Conservation (phyloP, 2,113 vertebrate species). For the Lonchura striata region DNA sequence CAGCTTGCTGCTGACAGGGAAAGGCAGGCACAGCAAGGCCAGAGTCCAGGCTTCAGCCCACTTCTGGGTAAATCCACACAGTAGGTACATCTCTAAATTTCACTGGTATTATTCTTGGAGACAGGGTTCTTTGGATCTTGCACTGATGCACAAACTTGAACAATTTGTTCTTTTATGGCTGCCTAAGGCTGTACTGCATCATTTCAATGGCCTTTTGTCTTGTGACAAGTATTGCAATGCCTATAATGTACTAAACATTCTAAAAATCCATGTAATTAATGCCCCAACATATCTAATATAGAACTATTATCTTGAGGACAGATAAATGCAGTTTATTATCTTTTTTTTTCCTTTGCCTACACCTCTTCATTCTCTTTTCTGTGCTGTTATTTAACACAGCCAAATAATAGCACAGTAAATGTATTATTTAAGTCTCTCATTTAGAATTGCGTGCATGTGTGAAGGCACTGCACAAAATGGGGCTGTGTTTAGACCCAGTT, state of each 20-base stretch:
- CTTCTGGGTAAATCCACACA: background rate
- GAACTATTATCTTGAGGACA: slow-evolving; percentile 52
- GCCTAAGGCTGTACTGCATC: slow-evolving; percentile 55
- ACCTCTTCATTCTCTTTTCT: slow-evolving; percentile 48
- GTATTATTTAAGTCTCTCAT: slow-evolving; percentile 29
- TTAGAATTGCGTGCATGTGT: background rate
- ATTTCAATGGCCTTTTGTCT: slow-evolving; percentile 65
- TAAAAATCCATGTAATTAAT: slow-evolving; percentile 56
- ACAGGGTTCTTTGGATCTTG: slow-evolving; percentile 9
- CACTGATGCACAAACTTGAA: slow-evolving; percentile 47
- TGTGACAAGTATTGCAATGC: slow-evolving; percentile 47
- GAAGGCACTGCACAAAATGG: slow-evolving; percentile 5
- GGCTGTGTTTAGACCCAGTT: background rate
- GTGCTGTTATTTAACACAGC: slow-evolving; percentile 42
- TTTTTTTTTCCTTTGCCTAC: slow-evolving; percentile 42
- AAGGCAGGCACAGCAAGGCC: slow-evolving; percentile 1
- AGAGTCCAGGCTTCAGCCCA: background rate
- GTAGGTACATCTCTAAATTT: slow-evolving; percentile 19
- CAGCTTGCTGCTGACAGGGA: slow-evolving; percentile 34
- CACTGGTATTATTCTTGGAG: slow-evolving; percentile 20
- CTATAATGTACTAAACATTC: slow-evolving; percentile 50
- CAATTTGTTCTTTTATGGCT: slow-evolving; percentile 59
- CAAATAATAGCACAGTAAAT: slow-evolving; percentile 49
- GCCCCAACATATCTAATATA: slow-evolving; percentile 49
- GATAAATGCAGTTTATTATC: slow-evolving; percentile 37